Evolutionary conservation across 2,888 invertebrate species (phyloP).

Genomic region (Seladonia tumulorum): DNA sequence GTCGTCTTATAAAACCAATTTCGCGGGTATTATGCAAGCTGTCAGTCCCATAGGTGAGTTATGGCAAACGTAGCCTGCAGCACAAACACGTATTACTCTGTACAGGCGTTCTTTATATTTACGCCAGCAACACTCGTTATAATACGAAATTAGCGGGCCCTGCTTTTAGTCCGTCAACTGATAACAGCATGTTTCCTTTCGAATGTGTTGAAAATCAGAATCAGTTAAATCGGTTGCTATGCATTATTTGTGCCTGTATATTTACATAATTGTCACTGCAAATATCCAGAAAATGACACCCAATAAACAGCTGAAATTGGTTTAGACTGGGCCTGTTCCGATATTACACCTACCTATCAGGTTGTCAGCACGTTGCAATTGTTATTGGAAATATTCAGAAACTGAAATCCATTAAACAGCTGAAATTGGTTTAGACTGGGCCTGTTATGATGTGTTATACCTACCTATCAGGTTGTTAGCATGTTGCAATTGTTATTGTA

Average conservation of each 20-base stretch:
- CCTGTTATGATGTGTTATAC: neutral
- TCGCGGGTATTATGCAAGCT: constrained; percentile 84
- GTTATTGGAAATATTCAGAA: too few relatives aligned
- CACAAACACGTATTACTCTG: constrained; percentile 77
- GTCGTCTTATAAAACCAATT: constrained; percentile 84
- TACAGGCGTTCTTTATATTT: constrained; percentile 64
- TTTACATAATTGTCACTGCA: too few relatives aligned
- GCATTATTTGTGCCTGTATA: neutral
- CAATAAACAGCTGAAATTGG: too few relatives aligned
- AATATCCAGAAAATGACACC: too few relatives aligned
- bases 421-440: too few relatives aligned
- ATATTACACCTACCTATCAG: too few relatives aligned
- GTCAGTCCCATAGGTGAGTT: constrained; percentile 82
- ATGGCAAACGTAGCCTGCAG: constrained; percentile 79
- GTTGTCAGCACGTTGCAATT: too few relatives aligned
- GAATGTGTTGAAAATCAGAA: neutral
- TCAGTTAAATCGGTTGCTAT: neutral
- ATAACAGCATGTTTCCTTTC: constrained; percentile 46
- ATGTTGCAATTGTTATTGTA: too few relatives aligned
- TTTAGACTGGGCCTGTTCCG: too few relatives aligned
- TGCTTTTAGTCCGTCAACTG: constrained; percentile 46
- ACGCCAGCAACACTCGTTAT: constrained; percentile 66
- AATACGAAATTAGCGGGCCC: constrained; percentile 71
- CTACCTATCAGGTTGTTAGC: too few relatives aligned
- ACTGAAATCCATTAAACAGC: too few relatives aligned